Evolutionary conservation across 2,797 vertebrate genomes (phyloP), one percentile per base, ranked within the genome.

Genomic region (Gallinago solitaria): DNA sequence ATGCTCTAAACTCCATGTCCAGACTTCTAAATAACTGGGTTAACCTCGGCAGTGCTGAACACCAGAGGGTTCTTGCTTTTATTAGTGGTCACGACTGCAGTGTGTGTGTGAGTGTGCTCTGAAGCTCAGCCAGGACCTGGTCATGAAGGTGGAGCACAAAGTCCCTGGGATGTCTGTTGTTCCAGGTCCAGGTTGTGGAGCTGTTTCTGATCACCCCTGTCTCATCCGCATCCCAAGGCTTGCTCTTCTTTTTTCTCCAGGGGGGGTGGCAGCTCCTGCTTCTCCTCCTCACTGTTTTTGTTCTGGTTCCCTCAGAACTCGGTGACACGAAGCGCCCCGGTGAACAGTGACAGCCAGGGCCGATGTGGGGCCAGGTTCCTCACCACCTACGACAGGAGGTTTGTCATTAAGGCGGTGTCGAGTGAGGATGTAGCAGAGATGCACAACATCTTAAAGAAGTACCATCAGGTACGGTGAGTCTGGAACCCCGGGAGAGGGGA

Each of bases 381-480:
- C 87, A 99, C 99, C 96, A 99, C 99, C 90, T 99, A 99, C 3
- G 99, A 99, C 97, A 98, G 99, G 95, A 98, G 99, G 83, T 99
- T 99, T 39, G 99, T 99, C 94, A 99, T 99, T 96, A 99, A 99
- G 98, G 99, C 99, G 0, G 98, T 99, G 93, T 99, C 99, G 9
- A 98, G 99, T 6, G 99, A 99, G 97, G 99, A 99, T 51, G 99
- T 99, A 24, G 99, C 99, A 0, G 99, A 99, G 98, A 99, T 99
- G 99, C 99, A 99, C 98, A 99, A 99, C 98, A 99, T 99, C 96
- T 93, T 99, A 76, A 99, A 99, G 98, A 99, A 99, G 91, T 99
- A 99, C 97, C 99, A 99, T 95, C 99, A 99, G 99, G 99, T 99
- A 98, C 3, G 96, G 97, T 94, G 93, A 97, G 97, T 95, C 87